Evolutionary conservation across 53 echinoderm and acorn worm genomes (phyloP).

Genomic region (Stichopus horrens): DNA sequence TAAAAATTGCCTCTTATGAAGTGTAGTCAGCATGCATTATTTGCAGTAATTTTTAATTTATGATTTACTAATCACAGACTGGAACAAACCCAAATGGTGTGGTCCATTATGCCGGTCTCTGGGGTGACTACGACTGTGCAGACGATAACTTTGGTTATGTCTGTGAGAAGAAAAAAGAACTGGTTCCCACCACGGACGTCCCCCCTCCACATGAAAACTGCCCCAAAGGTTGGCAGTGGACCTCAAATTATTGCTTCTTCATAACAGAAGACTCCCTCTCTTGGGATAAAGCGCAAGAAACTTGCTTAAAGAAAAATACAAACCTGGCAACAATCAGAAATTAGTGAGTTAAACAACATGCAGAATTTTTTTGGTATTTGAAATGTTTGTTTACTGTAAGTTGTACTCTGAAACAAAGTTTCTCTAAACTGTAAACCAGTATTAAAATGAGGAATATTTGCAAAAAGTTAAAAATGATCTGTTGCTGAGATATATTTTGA

Average conservation of each 20-base stretch:
- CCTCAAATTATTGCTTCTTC: slow-evolving; percentile 53
- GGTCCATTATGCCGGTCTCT: slow-evolving; percentile 51
- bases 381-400: too few species aligned
- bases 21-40: background rate
- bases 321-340: slow-evolving; percentile 49
- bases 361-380: too few species aligned
- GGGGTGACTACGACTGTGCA: slow-evolving; percentile 65
- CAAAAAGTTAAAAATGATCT: too few species aligned
- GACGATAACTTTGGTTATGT: slow-evolving; percentile 56
- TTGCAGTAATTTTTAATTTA: background rate
- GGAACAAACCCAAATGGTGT: slow-evolving; percentile 54
- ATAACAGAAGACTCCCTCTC: slow-evolving; percentile 28
- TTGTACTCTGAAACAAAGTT: too few species aligned
- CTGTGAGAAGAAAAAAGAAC: slow-evolving; percentile 50
- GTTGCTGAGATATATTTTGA: too few species aligned
- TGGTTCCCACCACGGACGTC: slow-evolving; percentile 51
- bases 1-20: background rate
- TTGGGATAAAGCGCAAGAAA: slow-evolving; percentile 46
- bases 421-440: too few species aligned
- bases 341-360: slow-evolving; percentile 29
- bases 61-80: slow-evolving; percentile 34
- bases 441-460: too few species aligned
- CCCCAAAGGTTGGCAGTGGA: slow-evolving; percentile 57
- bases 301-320: slow-evolving; percentile 40
- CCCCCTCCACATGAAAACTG: slow-evolving; percentile 64